phyloP scores from a whole-genome alignment of 2,888 invertebrate species.

The Rosalia funebris region DNA sequence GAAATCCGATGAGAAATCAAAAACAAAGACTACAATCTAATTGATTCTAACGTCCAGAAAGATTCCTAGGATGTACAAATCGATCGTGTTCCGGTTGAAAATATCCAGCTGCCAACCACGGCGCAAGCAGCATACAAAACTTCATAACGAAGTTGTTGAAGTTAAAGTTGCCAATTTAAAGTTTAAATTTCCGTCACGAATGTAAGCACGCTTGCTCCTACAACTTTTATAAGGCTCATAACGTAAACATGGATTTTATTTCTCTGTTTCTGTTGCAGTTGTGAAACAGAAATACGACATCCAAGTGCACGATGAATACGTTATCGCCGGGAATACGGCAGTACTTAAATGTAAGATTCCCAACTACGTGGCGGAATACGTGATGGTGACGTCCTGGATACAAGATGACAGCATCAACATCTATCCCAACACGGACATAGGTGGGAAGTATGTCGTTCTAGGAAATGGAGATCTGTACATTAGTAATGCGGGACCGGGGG shows the following conservation, averaged over 20 bases:
- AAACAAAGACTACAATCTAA: background rate
- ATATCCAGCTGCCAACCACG: constrained; percentile 6
- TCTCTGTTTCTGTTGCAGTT: constrained; percentile 68
- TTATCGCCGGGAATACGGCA: constrained; percentile 90
- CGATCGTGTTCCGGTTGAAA: background rate
- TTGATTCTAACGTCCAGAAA: background rate
- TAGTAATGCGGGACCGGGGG: constrained; percentile 79
- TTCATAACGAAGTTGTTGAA: constrained; percentile 42
- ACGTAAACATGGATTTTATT: constrained; percentile 10
- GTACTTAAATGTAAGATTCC: constrained; percentile 91
- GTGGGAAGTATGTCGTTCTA: constrained; percentile 79
- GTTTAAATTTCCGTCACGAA: constrained; percentile 35
- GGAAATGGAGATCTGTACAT: constrained; percentile 87
- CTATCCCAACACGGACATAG: constrained; percentile 79
- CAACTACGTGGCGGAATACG: constrained; percentile 86
- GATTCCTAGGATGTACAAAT: background rate
- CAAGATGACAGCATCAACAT: constrained; percentile 84
- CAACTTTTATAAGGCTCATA: constrained; percentile 34
- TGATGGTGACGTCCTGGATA: constrained; percentile 90
- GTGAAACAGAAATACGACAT: constrained; percentile 88
- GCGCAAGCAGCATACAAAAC: constrained; percentile 32
- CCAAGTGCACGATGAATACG: constrained; percentile 90
- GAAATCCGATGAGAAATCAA: background rate
- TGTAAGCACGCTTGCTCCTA: constrained; percentile 32
- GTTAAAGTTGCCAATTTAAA: constrained; percentile 44